A percentile compares a stretch with the other conserved stretches of the same genome.
Conservation (phyloP, 2,113 vertebrate species). For the Delphinus delphis region DNA sequence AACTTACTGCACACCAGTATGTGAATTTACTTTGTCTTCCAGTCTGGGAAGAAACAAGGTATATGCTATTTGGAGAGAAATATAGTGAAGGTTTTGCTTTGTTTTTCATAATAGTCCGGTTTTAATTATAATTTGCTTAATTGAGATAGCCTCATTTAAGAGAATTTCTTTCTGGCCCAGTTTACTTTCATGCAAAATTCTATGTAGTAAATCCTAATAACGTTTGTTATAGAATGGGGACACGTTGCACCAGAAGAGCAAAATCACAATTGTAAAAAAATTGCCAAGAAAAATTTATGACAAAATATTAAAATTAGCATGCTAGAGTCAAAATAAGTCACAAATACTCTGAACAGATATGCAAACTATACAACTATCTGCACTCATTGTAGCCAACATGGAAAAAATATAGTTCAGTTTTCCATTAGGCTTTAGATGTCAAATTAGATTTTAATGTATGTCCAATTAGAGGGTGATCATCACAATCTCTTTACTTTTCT, state of each 20-base stretch:
- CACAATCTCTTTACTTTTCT: not conserved
- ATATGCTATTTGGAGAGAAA: not conserved
- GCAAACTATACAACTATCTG: not conserved
- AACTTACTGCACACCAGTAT: not conserved
- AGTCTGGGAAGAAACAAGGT: not conserved
- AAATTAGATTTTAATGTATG: not conserved
- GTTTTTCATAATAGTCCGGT: not conserved
- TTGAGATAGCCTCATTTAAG: not conserved
- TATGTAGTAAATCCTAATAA: not conserved
- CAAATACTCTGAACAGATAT: not conserved
- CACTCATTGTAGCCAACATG: not conserved
- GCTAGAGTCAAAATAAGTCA: not conserved
- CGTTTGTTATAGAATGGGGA: not conserved
- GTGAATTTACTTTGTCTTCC: not conserved
- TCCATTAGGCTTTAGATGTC: not conserved
- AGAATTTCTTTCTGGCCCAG: not conserved
- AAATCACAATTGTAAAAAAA: not conserved
- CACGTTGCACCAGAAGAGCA: not conserved
- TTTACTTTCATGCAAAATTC: slow-evolving; percentile 45
- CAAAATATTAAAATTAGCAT: not conserved
- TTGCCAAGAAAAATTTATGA: not conserved
- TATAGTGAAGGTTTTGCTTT: not conserved
- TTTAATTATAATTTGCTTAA: not conserved
- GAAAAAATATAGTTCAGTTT: not conserved
- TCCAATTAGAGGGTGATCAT: not conserved